Base-by-base conservation (phyloP, 1,140 invertebrate species). In the Leptinotarsa undecemlineata region DNA sequence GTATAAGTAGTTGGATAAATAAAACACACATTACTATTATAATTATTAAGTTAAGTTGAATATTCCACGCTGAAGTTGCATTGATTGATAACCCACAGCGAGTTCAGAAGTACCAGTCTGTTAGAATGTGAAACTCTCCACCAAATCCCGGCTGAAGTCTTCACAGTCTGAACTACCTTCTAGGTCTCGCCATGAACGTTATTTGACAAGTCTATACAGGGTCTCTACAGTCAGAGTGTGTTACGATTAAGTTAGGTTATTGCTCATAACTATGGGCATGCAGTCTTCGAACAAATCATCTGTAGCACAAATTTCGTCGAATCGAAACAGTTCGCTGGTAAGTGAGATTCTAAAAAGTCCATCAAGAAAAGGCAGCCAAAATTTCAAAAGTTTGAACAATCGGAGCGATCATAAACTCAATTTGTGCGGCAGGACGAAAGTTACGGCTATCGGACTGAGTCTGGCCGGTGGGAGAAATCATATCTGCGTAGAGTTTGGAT, bases 381-480 rank as follows among this genome's bases (percentile, higher is more conserved):
- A 15, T 33, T 67, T 67, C 23, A 21, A 15, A 4, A 13, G 42
- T 17, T 5, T 67, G 23, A 8, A 21, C 64, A 67, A 42, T 42
- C 33, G 6, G 23, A 8, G 19, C 64, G 23, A 42, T 42, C 33
- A 13, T 23, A 15, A 57, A 17, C 51, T 57, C 48, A 71, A 71
- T 60, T 71, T 71, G 69, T 71, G 69, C 69, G 60, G 23, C 69
- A 71, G 69, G 60, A 48, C 17, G n/a, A 15, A 71, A 23, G n/a
- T 48, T 68, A 33, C 8, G 42, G 21, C 26, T 26, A 26, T 6
- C 26, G 5, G 26, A 5, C 5, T 26, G 26, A 26, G 26, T 26
- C 26, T 26, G 26, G 26, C 5, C 5, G 26, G 26, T 26, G 26
- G 0, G 26, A 26, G 26, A 26, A 26, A 5, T 5, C 26, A 5